Evolutionary conservation across 2,113 vertebrate genomes (phyloP).

Genomic region (Epinephelus cyanopodus): DNA sequence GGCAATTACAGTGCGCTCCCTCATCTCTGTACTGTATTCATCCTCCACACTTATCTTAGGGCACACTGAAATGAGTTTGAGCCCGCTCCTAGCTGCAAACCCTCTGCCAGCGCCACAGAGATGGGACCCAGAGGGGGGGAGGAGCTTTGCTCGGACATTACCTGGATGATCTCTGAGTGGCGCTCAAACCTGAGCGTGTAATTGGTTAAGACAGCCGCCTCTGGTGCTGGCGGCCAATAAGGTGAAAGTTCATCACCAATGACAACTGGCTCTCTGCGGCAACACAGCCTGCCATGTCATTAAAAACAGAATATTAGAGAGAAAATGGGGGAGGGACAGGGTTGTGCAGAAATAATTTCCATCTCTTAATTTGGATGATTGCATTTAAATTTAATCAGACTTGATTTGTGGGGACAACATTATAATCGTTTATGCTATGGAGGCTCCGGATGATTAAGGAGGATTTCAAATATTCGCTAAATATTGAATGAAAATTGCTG

Average conservation of each 20-base stretch:
- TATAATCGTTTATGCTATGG: constrained; percentile 45
- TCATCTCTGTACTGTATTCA: constrained; percentile 56
- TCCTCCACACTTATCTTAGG: constrained; percentile 72
- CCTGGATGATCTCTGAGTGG: constrained; percentile 81
- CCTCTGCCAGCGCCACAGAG: constrained; percentile 40
- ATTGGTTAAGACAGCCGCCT: constrained; percentile 84
- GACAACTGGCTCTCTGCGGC: constrained; percentile 77
- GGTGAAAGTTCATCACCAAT: constrained; percentile 82
- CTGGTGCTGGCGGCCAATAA: constrained; percentile 78
- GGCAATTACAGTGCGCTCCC: constrained; percentile 64
- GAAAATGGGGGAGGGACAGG: constrained; percentile 45
- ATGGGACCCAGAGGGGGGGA: constrained; percentile 64
- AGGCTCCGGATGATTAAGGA: constrained; percentile 37
- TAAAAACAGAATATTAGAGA: constrained; percentile 72
- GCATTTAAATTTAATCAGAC: constrained; percentile 71
- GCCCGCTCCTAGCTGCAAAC: constrained; percentile 54
- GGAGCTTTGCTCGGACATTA: constrained; percentile 77
- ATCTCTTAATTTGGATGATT: constrained; percentile 71
- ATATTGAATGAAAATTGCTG: constrained; percentile 7
- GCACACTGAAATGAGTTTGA: constrained; percentile 76
- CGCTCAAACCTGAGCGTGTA: constrained; percentile 83
- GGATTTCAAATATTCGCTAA: constrained; percentile 14
- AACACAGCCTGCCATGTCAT: constrained; percentile 69
- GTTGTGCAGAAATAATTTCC: constrained; percentile 64
- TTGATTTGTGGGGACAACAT: constrained; percentile 57